Evolutionary conservation across 2,113 vertebrate species (phyloP).

Genomic region (Camarhynchus parvulus): DNA sequence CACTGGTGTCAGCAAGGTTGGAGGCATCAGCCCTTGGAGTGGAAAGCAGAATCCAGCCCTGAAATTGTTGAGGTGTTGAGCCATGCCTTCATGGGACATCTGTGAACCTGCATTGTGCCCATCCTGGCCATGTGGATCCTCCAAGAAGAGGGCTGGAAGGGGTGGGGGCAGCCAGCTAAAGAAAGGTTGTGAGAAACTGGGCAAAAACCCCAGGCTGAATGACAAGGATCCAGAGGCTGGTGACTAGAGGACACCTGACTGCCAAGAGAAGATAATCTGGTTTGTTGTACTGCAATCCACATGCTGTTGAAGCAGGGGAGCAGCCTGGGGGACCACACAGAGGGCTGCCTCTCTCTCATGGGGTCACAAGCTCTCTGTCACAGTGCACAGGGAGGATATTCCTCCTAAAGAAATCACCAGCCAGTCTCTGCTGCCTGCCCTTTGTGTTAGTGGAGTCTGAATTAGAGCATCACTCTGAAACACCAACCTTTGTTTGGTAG

Average conservation of each 20-base stretch:
- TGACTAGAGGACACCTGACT: not conserved
- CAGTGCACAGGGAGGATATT: not conserved
- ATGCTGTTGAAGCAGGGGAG: not conserved
- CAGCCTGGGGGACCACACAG: not conserved
- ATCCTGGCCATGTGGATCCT: not conserved
- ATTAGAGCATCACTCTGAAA: not conserved
- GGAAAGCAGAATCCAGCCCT: not conserved
- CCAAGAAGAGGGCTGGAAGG: not conserved
- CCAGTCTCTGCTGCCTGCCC: not conserved
- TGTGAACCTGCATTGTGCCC: not conserved
- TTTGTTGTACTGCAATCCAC: not conserved
- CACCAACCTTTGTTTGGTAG: not conserved
- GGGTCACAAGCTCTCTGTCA: not conserved
- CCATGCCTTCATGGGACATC: fast-evolving
- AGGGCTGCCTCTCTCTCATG: fast-evolving
- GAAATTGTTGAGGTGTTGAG: fast-evolving
- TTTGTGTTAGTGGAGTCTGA: not conserved
- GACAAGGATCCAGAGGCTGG: not conserved
- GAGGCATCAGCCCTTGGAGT: not conserved
- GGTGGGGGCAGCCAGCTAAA: fast-evolving
- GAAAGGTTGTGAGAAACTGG: not conserved
- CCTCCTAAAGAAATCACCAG: not conserved
- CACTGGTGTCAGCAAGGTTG: fast-evolving
- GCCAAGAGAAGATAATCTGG: not conserved
- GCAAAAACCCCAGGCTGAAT: not conserved